phyloP scores from a whole-genome alignment of 1,140 invertebrate genomes.

The Asobara japonica region DNA sequence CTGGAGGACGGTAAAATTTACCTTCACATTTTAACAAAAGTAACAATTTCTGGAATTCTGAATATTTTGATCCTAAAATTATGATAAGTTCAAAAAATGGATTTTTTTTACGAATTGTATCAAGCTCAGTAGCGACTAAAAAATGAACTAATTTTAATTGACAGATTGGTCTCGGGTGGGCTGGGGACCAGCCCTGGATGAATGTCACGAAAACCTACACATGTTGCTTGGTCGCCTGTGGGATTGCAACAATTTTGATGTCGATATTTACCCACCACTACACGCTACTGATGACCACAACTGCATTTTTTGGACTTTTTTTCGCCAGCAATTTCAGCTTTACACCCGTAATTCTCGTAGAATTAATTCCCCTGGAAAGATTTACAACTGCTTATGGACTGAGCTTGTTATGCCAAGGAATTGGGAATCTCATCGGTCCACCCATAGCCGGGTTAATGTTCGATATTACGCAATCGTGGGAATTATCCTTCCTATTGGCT shows the following conservation, averaged over 20 bases:
- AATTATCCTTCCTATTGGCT: slow-evolving; percentile 79
- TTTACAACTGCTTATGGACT: slow-evolving; percentile 92
- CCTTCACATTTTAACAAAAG: too few species aligned
- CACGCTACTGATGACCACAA: slow-evolving; percentile 68
- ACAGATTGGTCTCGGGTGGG: slow-evolving; percentile 85
- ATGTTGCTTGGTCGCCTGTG: slow-evolving; percentile 79
- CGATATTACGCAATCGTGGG: slow-evolving; percentile 77
- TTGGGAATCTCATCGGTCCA: slow-evolving; percentile 75
- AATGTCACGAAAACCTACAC: slow-evolving; percentile 85
- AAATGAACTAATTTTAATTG: slow-evolving; percentile 33
- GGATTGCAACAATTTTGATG: slow-evolving; percentile 76
- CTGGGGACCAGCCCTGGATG: slow-evolving; percentile 89
- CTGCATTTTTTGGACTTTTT: slow-evolving; percentile 80
- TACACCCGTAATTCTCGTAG: slow-evolving; percentile 86
- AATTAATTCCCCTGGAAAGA: slow-evolving; percentile 79
- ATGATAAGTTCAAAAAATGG: too few species aligned
- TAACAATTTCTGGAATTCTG: too few species aligned
- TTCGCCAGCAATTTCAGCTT: slow-evolving; percentile 90
- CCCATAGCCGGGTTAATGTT: slow-evolving; percentile 75
- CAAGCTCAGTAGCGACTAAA: not conserved
- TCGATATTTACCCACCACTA: slow-evolving; percentile 75
- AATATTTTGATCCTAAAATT: too few species aligned
- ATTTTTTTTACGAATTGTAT: too few species aligned
- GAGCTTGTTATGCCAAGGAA: slow-evolving; percentile 85
- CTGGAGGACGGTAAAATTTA: too few species aligned